A percentile compares a stretch with the other conserved stretches of the same genome.
These are phyloP conservation scores for Pygoscelis adeliae DNA, from an alignment of 2,113 vertebrate genomes.

Conservation along the genomic window DNA sequence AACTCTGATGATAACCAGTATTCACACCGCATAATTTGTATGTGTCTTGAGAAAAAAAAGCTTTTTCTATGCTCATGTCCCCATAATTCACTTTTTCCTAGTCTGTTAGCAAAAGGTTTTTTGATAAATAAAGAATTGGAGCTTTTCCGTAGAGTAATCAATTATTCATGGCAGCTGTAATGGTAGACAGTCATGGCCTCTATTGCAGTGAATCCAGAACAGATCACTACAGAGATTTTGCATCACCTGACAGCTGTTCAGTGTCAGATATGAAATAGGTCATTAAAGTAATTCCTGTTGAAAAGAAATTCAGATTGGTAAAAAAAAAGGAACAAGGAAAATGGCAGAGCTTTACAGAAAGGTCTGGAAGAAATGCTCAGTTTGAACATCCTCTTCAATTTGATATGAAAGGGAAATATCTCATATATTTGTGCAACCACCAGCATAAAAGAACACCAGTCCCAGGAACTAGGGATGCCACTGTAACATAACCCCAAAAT, in stretches of 20 bases:
- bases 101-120: background rate
- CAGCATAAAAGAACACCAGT: background rate
- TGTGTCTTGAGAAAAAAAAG: background rate
- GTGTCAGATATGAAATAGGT: background rate
- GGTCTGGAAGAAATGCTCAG: background rate
- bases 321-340: background rate
- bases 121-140: constrained; percentile 17
- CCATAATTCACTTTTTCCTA: background rate
- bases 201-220: background rate
- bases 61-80: background rate
- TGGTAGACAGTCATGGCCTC: background rate
- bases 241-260: constrained; percentile 7
- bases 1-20: background rate
- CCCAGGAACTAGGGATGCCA: background rate
- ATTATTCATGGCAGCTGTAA: constrained; percentile 20
- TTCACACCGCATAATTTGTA: background rate
- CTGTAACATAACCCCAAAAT: background rate
- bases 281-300: background rate
- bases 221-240: background rate
- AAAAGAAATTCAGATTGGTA: background rate
- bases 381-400: background rate
- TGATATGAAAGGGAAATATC: background rate
- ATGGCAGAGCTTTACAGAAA: background rate
- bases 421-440: background rate
- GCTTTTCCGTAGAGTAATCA: constrained; percentile 26